Conservation (phyloP, 2,113 vertebrate genomes). For the Podarcis raffonei region DNA sequence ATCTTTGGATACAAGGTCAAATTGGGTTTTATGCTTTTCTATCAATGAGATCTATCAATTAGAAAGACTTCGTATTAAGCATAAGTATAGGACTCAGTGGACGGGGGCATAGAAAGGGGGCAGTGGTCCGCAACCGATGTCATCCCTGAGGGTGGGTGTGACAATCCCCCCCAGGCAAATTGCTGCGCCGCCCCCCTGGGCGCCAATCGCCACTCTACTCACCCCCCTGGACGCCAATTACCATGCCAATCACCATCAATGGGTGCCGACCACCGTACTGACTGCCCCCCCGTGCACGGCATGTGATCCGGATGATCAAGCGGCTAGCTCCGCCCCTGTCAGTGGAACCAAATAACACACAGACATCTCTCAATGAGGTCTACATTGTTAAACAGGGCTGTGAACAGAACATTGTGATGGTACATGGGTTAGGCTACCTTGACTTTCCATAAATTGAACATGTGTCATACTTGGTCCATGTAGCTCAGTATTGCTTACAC, state of each 20-base stretch:
- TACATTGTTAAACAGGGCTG: not conserved
- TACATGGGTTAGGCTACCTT: not conserved
- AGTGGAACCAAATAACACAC: not conserved
- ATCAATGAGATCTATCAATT: not conserved
- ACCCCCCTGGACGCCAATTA: too few species aligned
- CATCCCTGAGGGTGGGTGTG: too few species aligned
- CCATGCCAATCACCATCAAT: too few species aligned
- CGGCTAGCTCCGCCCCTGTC: fast-evolving
- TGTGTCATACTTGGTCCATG: too few species aligned
- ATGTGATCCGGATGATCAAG: too few species aligned
- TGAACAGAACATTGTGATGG: not conserved
- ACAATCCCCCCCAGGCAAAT: too few species aligned
- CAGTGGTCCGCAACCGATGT: fast-evolving
- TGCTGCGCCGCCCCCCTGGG: too few species aligned
- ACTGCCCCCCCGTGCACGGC: too few species aligned
- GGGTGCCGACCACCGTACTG: too few species aligned
- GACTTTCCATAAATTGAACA: not conserved
- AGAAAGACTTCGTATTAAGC: not conserved
- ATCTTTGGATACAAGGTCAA: not conserved
- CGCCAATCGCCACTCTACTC: too few species aligned
- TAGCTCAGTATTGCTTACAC: too few species aligned
- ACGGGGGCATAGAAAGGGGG: too few species aligned
- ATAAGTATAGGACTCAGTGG: not conserved
- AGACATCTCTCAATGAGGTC: not conserved
- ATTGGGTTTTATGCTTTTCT: not conserved